Conservation (phyloP, 1,140 invertebrate species). For the Chymomyza costata region DNA sequence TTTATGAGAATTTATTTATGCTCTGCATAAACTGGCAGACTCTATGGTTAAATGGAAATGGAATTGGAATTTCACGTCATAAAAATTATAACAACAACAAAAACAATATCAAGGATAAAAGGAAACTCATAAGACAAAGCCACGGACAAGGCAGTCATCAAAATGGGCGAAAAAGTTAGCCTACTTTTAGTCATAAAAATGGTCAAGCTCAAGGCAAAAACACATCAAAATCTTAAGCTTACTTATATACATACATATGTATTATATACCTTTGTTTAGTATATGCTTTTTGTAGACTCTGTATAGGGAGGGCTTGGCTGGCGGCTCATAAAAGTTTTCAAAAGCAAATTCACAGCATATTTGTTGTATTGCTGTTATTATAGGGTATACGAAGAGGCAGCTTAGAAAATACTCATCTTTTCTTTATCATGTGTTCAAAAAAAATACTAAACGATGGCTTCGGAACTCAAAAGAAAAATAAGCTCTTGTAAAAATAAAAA, state of each 20-base stretch:
- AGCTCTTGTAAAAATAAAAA: too few relatives aligned
- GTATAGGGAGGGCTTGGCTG: slow-evolving; percentile 39
- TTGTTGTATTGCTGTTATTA: too few relatives aligned
- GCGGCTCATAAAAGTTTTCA: slow-evolving; percentile 38
- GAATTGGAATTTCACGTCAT: slow-evolving; percentile 32
- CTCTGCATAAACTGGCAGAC: too few relatives aligned
- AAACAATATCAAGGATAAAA: too few relatives aligned
- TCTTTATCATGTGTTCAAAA: too few relatives aligned
- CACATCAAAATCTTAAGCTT: not conserved
- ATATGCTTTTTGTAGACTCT: too few relatives aligned
- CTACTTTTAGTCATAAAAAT: slow-evolving; percentile 43
- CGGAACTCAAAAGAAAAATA: too few relatives aligned
- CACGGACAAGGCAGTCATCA: slow-evolving; percentile 9
- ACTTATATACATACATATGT: not conserved
- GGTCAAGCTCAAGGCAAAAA: slow-evolving; percentile 34
- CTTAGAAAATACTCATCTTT: too few relatives aligned
- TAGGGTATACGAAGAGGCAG: too few relatives aligned
- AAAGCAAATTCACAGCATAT: slow-evolving; percentile 27
- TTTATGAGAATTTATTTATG: too few relatives aligned
- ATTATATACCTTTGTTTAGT: slow-evolving; percentile 16
- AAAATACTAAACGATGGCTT: too few relatives aligned
- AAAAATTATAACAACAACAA: slow-evolving; percentile 35
- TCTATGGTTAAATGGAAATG: slow-evolving; percentile 26
- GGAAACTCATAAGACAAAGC: slow-evolving; percentile 27
- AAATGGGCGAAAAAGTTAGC: slow-evolving; percentile 15